A percentile compares a stretch with the other conserved stretches of the same genome.
Conservation (phyloP, 2,797 vertebrate species). For the Sebastes nivosus region DNA sequence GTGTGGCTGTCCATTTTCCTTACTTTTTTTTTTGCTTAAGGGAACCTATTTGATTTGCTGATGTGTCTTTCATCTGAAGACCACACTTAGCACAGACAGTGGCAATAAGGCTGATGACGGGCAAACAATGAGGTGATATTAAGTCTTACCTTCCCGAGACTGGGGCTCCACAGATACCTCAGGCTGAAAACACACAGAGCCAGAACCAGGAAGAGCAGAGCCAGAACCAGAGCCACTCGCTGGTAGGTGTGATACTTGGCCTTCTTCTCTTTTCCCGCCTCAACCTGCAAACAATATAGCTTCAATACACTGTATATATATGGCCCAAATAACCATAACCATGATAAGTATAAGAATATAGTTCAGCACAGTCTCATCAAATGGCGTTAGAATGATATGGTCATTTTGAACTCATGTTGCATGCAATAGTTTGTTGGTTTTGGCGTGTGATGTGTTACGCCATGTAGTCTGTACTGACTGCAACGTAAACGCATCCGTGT, state of each 20-base stretch:
- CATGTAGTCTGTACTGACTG: neutral
- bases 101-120: slow-evolving; percentile 39
- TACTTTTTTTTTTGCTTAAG: slow-evolving; percentile 46
- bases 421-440: neutral
- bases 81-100: slow-evolving; percentile 40
- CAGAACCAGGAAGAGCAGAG: slow-evolving; percentile 83
- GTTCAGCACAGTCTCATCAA: no score
- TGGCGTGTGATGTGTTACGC: neutral
- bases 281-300: slow-evolving; percentile 79
- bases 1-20: slow-evolving; percentile 53
- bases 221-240: slow-evolving; percentile 82
- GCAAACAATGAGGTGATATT: slow-evolving; percentile 17
- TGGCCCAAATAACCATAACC: neutral
- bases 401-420: neutral
- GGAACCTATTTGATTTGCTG: slow-evolving; percentile 54
- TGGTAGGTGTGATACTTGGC: slow-evolving; percentile 82
- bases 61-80: slow-evolving; percentile 60
- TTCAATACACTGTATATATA: neutral
- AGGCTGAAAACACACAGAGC: slow-evolving; percentile 86
- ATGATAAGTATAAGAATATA: neutral
- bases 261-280: slow-evolving; percentile 82
- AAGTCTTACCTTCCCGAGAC: slow-evolving; percentile 86
- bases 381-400: no score
- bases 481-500: neutral
- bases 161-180: slow-evolving; percentile 87